A percentile compares a stretch with the other conserved stretches of the same genome.
These are phyloP conservation scores for Oreochromis grahami DNA, from an alignment of 2,797 vertebrate species.

Conservation along the genomic window DNA sequence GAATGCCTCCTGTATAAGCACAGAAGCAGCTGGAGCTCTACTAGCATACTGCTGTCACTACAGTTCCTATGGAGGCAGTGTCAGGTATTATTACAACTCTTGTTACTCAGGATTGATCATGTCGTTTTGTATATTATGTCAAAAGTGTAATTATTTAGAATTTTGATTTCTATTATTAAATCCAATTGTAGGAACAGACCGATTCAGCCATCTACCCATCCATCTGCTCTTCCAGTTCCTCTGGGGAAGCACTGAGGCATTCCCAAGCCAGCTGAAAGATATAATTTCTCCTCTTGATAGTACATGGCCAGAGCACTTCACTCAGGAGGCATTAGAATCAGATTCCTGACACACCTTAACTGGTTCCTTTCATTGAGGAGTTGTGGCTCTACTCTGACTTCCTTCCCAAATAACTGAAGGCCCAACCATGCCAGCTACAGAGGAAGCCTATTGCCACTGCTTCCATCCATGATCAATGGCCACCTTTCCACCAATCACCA, in stretches of 20 bases:
- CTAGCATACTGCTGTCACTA: neutral
- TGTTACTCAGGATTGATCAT: neutral
- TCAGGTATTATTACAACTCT: neutral
- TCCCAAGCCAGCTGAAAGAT: neutral
- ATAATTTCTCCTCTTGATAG: neutral
- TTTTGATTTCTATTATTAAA: neutral
- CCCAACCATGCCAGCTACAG: rapidly evolving
- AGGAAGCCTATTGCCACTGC: neutral
- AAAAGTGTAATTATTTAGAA: neutral
- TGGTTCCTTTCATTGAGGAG: neutral
- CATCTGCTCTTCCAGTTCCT: neutral
- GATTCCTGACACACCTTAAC: neutral
- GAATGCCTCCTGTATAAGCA: neutral
- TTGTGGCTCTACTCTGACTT: neutral
- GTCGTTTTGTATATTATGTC: neutral
- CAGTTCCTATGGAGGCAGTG: neutral
- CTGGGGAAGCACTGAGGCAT: neutral
- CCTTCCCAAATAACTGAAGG: neutral
- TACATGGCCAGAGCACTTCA: neutral
- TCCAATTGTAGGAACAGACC: neutral
- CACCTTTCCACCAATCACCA: neutral
- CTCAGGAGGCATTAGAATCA: neutral
- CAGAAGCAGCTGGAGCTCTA: neutral
- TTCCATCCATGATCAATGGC: neutral
- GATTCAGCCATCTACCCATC: neutral